Percentiles rank a stretch among this genome's conserved stretches.
Evolutionary conservation across 2,797 vertebrate species (phyloP).

Genomic region (Halcyon leucocephala): DNA sequence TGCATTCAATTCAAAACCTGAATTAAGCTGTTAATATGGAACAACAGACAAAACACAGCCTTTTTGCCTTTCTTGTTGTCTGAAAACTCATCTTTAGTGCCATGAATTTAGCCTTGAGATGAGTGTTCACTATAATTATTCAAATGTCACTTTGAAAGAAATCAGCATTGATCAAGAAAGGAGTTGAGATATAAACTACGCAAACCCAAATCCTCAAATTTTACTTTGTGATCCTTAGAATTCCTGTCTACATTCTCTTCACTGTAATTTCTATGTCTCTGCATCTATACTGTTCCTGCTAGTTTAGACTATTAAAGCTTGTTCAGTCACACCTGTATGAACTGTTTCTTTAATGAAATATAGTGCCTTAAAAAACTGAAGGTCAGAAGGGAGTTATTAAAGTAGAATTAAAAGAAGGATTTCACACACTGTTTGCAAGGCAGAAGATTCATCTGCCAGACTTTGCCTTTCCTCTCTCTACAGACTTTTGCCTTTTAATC

Average conservation of each 20-base stretch:
- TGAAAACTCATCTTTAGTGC: slow-evolving; percentile 14
- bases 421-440: neutral
- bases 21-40: neutral
- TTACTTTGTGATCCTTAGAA: neutral
- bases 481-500: slow-evolving; percentile 16
- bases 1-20: neutral
- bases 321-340: neutral
- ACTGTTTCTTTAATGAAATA: neutral
- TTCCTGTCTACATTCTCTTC: neutral
- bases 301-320: neutral
- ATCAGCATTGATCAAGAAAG: neutral
- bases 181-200: neutral
- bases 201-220: neutral
- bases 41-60: neutral
- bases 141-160: neutral
- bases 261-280: neutral
- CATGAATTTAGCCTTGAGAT: neutral
- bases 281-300: neutral
- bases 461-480: neutral
- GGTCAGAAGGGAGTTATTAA: neutral
- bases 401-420: slow-evolving; percentile 18
- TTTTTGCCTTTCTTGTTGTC: neutral
- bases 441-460: neutral
- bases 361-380: neutral
- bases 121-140: neutral